These are phyloP conservation scores for Cirrhinus mrigala DNA, from an alignment of 2,797 vertebrate genomes.

Conservation along the genomic window DNA sequence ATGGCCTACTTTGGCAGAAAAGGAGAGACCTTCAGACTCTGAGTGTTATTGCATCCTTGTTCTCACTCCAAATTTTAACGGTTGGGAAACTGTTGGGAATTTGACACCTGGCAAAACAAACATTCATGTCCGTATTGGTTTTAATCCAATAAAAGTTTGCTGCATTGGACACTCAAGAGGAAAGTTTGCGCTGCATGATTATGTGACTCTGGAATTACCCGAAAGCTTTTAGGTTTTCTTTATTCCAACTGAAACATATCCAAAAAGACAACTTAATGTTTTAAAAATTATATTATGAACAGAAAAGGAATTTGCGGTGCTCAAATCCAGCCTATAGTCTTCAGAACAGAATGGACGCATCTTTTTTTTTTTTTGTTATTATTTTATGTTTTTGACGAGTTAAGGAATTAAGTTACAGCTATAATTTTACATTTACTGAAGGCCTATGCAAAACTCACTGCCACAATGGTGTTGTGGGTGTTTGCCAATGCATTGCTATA, in stretches of 20 bases:
- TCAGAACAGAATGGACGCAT: not conserved
- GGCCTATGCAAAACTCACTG: not conserved
- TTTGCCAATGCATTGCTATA: slow-evolving; percentile 1
- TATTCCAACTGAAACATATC: not conserved
- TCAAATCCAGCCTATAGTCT: not conserved
- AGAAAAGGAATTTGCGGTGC: not conserved
- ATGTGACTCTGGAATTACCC: not conserved
- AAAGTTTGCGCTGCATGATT: not conserved
- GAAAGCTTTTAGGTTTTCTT: not conserved
- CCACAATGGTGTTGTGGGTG: not conserved
- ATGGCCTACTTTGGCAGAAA: not conserved
- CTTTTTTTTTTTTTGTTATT: not conserved
- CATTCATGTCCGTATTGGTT: not conserved
- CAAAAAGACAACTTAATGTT: not conserved
- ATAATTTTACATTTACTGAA: not conserved
- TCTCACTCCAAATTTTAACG: not conserved
- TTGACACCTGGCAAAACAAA: slow-evolving; percentile 18
- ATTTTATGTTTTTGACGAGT: not conserved
- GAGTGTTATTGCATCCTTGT: not conserved
- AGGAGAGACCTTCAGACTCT: slow-evolving; percentile 3
- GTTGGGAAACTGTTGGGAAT: slow-evolving; percentile 3
- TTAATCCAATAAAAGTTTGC: not conserved
- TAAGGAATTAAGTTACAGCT: not conserved
- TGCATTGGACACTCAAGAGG: not conserved
- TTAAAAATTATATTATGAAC: not conserved